Conservation (phyloP, 2,797 vertebrate species). For the Catharus ustulatus region DNA sequence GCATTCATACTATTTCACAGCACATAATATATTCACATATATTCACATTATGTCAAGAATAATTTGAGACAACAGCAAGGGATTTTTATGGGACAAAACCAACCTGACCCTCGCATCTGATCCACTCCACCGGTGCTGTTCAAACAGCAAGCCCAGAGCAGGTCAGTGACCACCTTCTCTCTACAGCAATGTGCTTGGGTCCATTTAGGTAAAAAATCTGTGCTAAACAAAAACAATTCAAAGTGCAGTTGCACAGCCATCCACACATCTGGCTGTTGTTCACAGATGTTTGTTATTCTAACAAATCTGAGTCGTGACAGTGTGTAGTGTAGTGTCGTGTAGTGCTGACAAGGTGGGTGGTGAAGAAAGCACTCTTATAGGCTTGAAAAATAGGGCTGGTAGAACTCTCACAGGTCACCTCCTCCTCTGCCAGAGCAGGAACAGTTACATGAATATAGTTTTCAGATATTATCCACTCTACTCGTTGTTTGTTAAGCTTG, state of each 20-base stretch:
- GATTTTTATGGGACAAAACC: not conserved
- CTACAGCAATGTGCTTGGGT: not conserved
- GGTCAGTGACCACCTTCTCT: not conserved
- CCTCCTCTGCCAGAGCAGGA: not conserved
- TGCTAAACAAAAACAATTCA: not conserved
- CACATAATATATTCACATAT: not conserved
- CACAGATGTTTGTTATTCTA: not conserved
- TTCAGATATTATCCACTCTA: not conserved
- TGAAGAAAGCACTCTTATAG: not conserved
- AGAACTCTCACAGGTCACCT: not conserved
- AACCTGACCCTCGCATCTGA: not conserved
- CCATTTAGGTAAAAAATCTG: not conserved
- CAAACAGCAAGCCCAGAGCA: not conserved
- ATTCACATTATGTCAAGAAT: not conserved
- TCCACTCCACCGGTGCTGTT: not conserved
- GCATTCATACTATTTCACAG: not conserved
- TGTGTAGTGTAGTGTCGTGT: not conserved
- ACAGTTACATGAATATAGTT: not conserved
- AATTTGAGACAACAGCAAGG: not conserved
- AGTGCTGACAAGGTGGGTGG: not conserved
- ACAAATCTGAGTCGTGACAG: not conserved
- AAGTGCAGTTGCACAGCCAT: not conserved
- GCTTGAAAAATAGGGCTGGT: not conserved
- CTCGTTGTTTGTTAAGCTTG: not conserved
- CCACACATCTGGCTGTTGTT: not conserved